Base-by-base conservation (phyloP, 2,888 invertebrate genomes). In the Aphodius sticticus region DNA sequence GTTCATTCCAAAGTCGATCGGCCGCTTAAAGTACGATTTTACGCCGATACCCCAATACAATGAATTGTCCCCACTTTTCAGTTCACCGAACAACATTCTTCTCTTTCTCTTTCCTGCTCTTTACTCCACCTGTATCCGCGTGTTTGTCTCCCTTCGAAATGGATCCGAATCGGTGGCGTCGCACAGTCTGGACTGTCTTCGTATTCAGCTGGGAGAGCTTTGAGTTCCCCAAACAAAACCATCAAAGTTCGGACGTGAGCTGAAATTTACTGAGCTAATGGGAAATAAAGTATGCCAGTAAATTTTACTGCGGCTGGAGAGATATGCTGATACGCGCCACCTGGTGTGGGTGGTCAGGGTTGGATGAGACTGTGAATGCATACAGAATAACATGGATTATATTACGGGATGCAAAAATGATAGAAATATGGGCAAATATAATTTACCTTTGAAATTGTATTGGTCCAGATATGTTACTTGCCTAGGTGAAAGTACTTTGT, bases 161-260 rank as follows among this genome's bases (percentile, higher is more conserved):
- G 53, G 7, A 53, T 53, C 53, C 6, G 53, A 53, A 12, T 53
- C 53, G 53, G 53, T 5, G 53, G 53, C 53, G 53, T 53, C 53
- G 53, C 53, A 53, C 53, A 53, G 53, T 53, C 53, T 53, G 53
- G 53, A 12, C 53, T 53, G 12, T 53, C 53, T 53, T 53, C 53
- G 53, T 53, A 53, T 82, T 81, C 83, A 79, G 80, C 79, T 12
- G 53, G 53, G 53, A 53, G 53, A 53, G 53, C 9, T 53, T 53
- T 53, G 9, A 53, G 53, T 53, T 53, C 53, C 53, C 82, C 82
- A 82, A 83, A 83, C 83, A 79, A 78, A 79, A 81, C 82, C 83
- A 82, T 83, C 83, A 83, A 83, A 82, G 82, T 78, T 79, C 78
- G 78, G 77, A 83, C 84, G 84, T 84, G 84, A 82, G 80, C 81